Conservation (phyloP, 1,140 invertebrate species). For the Battus philenor region DNA sequence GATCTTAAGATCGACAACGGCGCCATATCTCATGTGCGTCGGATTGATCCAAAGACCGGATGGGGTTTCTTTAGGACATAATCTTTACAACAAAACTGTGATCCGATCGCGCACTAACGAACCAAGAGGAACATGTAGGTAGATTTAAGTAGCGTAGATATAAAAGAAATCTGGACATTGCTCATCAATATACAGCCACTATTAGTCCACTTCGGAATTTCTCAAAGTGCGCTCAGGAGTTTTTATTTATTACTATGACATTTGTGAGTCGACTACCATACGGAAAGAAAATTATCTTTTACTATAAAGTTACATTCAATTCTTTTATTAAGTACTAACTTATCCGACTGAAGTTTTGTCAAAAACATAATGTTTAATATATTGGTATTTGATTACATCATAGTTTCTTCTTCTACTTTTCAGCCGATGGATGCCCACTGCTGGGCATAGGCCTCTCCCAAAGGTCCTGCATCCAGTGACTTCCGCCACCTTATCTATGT, state of each 20-base stretch:
- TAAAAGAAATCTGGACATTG: conserved; percentile 34
- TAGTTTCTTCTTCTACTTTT: no score
- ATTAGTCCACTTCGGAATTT: conserved; percentile 12
- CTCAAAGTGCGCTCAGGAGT: conserved; percentile 10
- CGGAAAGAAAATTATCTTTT: background rate
- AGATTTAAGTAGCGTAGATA: conserved; percentile 58
- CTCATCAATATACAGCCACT: conserved; percentile 35
- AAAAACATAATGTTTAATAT: no score
- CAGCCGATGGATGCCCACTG: no score
- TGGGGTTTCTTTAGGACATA: conserved; percentile 69
- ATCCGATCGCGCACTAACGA: conserved; percentile 67
- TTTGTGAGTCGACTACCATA: background rate
- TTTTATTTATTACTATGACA: conserved; percentile 6
- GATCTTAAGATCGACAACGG: conserved; percentile 23
- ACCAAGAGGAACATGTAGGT: conserved; percentile 52
- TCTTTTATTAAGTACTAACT: no score
- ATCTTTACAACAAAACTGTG: conserved; percentile 73
- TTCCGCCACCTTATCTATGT: no score
- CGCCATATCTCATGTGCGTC: conserved; percentile 32
- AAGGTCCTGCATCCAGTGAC: no score
- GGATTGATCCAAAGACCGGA: conserved; percentile 55
- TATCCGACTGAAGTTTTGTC: no score
- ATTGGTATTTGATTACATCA: no score
- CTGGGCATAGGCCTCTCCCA: no score
- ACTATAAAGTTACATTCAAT: no score